These are phyloP conservation scores for Chlamydotis undulata DNA, from an alignment of 2,113 vertebrate species.

Conservation along the genomic window DNA sequence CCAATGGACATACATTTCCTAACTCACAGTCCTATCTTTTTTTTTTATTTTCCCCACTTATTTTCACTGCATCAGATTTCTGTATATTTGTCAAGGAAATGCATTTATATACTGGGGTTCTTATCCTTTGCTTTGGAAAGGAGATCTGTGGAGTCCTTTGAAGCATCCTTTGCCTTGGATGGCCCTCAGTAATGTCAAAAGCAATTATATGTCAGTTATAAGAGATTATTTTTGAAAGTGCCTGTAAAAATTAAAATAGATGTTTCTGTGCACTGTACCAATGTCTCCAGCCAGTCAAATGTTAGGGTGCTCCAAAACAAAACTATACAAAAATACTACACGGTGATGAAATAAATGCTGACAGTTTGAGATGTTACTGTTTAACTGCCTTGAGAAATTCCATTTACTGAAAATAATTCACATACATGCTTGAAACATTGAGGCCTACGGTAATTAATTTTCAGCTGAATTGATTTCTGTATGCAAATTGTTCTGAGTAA, in stretches of 20 bases:
- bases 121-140: constrained; percentile 16
- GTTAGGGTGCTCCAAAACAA: constrained; percentile 21
- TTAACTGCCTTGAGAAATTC: constrained; percentile 55
- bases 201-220: constrained; percentile 3
- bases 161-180: not conserved
- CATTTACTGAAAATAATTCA: constrained; percentile 70
- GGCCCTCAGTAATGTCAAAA: constrained; percentile 35
- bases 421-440: constrained; percentile 60
- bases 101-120: constrained; percentile 4
- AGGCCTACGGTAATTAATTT: constrained; percentile 63
- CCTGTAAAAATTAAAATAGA: constrained; percentile 39
- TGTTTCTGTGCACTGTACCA: not conserved
- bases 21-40: not conserved
- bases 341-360: constrained; percentile 23
- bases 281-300: not conserved
- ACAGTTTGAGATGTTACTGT: constrained; percentile 58
- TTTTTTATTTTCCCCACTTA: not conserved
- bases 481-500: constrained; percentile 47
- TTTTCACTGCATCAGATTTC: not conserved
- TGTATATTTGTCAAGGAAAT: not conserved
- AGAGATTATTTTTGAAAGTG: not conserved
- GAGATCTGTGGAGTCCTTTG: constrained; percentile 9
- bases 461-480: constrained; percentile 60
- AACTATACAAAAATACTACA: not conserved
- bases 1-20: not conserved